phyloP scores from a whole-genome alignment of 2,888 invertebrate species.

The Xylota sylvarum region DNA sequence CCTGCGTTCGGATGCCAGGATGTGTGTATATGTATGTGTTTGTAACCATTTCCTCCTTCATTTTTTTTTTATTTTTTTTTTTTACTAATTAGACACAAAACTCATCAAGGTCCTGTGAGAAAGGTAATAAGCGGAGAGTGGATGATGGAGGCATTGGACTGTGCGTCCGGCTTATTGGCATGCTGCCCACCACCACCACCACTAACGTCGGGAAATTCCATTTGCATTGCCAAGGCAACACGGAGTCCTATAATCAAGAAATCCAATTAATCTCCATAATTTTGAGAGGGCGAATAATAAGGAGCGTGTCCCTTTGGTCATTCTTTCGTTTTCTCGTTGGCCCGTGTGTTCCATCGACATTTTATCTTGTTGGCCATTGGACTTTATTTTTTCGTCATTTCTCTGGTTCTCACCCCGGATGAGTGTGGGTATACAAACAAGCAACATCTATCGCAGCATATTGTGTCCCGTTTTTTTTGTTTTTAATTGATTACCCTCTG shows the following conservation, averaged over 20 bases:
- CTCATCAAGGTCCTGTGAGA: slow-evolving; percentile 50
- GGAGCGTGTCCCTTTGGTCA: slow-evolving; percentile 12
- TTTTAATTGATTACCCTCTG: slow-evolving; percentile 68
- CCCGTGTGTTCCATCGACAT: not conserved
- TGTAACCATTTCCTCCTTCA: not conserved
- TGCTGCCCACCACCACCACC: slow-evolving; percentile 4
- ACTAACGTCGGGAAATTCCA: slow-evolving; percentile 36
- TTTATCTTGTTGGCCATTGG: slow-evolving; percentile 19
- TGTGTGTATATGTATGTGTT: slow-evolving; percentile 3
- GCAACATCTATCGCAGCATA: too few species aligned
- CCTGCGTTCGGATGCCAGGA: not conserved
- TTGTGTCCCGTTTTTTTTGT: slow-evolving; percentile 17
- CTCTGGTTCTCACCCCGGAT: not conserved
- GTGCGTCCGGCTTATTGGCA: slow-evolving; percentile 46
- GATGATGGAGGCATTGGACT: slow-evolving; percentile 2
- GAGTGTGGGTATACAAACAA: slow-evolving; percentile 8
- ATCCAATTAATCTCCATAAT: slow-evolving; percentile 72
- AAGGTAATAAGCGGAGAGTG: not conserved
- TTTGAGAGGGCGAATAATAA: slow-evolving; percentile 45
- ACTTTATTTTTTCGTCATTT: slow-evolving; percentile 14
- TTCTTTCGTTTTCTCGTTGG: not conserved
- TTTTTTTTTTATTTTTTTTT: slow-evolving; percentile 14
- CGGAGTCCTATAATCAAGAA: slow-evolving; percentile 53
- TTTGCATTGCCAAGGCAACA: slow-evolving; percentile 51
- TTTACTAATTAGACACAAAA: slow-evolving; percentile 66